Percentiles rank a stretch among this genome's conserved stretches.
These are phyloP conservation scores for Micropoecilia bifurca DNA, from an alignment of 2,797 vertebrate species.

Conservation along the genomic window DNA sequence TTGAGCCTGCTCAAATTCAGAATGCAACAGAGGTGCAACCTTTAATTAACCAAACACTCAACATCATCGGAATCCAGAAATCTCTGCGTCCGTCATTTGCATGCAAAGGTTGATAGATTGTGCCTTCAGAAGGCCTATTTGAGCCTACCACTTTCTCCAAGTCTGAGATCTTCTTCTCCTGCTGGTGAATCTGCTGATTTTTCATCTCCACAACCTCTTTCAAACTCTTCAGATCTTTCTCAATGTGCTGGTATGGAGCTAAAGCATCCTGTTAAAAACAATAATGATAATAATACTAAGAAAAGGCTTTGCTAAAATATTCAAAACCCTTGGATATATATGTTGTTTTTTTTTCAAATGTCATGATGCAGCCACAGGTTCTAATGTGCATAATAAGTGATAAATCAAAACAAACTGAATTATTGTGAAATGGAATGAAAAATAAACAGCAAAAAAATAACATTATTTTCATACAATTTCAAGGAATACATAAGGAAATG, in stretches of 20 bases:
- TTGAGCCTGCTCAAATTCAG: slow-evolving; percentile 87
- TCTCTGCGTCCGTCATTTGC: not conserved
- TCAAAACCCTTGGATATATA: not conserved
- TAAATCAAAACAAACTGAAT: not conserved
- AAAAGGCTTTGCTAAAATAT: not conserved
- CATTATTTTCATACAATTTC: not conserved
- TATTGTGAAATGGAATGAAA: not conserved
- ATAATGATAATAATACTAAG: not conserved
- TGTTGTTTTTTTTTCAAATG: not conserved
- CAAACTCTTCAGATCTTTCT: slow-evolving; percentile 93
- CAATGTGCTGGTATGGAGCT: slow-evolving; percentile 94
- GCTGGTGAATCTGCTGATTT: slow-evolving; percentile 95
- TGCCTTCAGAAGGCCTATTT: slow-evolving; percentile 46
- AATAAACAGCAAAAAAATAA: not conserved
- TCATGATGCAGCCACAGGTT: not conserved
- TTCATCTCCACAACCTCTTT: slow-evolving; percentile 97
- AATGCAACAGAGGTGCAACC: slow-evolving; percentile 55
- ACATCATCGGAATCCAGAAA: not conserved
- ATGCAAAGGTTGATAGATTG: not conserved
- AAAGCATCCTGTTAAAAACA: slow-evolving; percentile 83
- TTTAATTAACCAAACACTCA: slow-evolving; percentile 62
- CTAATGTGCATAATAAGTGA: not conserved
- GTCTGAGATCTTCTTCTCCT: slow-evolving; percentile 94
- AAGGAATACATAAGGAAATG: not conserved
- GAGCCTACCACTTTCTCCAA: slow-evolving; percentile 94